Base-by-base conservation (phyloP, 2,888 invertebrate genomes). In the Schizotus pectinicornis region DNA sequence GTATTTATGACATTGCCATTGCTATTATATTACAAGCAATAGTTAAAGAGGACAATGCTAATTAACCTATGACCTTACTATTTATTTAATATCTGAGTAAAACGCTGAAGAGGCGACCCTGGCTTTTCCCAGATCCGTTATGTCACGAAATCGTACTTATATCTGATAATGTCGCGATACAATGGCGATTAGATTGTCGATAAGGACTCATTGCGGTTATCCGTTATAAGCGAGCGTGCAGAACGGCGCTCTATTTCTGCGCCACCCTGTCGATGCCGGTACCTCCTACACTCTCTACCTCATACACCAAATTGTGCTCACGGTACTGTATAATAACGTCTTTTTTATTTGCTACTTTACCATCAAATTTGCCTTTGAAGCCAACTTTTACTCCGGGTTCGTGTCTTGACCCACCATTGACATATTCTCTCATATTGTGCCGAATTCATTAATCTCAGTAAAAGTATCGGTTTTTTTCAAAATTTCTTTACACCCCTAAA, bases 91-190 rank as follows among this genome's bases (percentile, higher is more conserved):
- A 66, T 61, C 61, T 56, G 61, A 62, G 62, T 55, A 57, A 62
- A 55, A 49, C 47, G 46, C 56, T 56, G 49, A 53, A 45, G 36
- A 51, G 41, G 54, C 54, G 64, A 55, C 62, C 61, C 63, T 60
- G 65, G 65, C 62, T 59, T 48, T 46, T 55, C 48, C 38, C 46
- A 30, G 55, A 56, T 60, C 73, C 73, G 73, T 73, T 73, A 73
- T 71, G 71, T 73, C 73, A 73, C 72, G 73, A 73, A 72, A 70
- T 68, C 65, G 69, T 65, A 62, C 65, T 70, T 65, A 63, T 65
- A 65, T 65, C 65, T 67, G 67, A 67, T 64, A 66, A 62, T 59
- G 66, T 69, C 67, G 62, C 64, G 63, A 69, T 69, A 69, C 67
- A 69, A 70, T 68, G 61, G 55, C 55, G 67, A 72, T 72, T 67